Evolutionary conservation across 2,113 vertebrate species (phyloP).

Genomic region (Hoplias malabaricus): DNA sequence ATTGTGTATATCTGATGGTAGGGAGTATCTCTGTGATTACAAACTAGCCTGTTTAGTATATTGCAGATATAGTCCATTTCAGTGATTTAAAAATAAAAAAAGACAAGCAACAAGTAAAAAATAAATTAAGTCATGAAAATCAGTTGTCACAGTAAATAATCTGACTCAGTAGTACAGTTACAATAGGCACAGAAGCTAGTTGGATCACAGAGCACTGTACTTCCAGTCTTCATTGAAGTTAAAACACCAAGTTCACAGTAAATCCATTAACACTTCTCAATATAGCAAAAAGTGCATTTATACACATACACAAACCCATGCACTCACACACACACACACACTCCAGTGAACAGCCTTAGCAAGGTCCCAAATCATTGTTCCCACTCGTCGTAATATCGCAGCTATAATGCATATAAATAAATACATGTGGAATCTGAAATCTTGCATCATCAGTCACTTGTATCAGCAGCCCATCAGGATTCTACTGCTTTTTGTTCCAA

Average conservation of each 20-base stretch:
- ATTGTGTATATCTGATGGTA: not conserved
- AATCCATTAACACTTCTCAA: slow-evolving; percentile 35
- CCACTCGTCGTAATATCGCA: too few species aligned
- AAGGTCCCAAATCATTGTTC: not conserved
- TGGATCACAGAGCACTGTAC: slow-evolving; percentile 50
- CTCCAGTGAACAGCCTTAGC: not conserved
- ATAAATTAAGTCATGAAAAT: slow-evolving; percentile 64
- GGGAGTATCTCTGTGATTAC: not conserved
- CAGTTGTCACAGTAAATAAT: slow-evolving; percentile 55
- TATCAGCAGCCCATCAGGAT: not conserved
- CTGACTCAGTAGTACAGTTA: slow-evolving; percentile 72
- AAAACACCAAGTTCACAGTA: slow-evolving; percentile 53
- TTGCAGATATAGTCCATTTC: slow-evolving; percentile 20
- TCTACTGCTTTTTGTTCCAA: not conserved
- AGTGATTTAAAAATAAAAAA: slow-evolving; percentile 54
- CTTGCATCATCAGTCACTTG: not conserved
- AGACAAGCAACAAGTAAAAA: slow-evolving; percentile 48
- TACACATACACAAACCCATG: not conserved
- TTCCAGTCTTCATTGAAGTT: slow-evolving; percentile 46
- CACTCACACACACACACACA: not conserved
- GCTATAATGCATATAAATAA: slow-evolving; percentile 26
- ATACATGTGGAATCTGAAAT: slow-evolving; percentile 13
- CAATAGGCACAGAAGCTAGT: slow-evolving; percentile 57
- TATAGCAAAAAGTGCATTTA: slow-evolving; percentile 46
- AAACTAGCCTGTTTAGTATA: not conserved